A percentile compares a stretch with the other conserved stretches of the same genome.
Evolutionary conservation across 2,888 invertebrate genomes (phyloP).

Genomic region (Pteria penguin): DNA sequence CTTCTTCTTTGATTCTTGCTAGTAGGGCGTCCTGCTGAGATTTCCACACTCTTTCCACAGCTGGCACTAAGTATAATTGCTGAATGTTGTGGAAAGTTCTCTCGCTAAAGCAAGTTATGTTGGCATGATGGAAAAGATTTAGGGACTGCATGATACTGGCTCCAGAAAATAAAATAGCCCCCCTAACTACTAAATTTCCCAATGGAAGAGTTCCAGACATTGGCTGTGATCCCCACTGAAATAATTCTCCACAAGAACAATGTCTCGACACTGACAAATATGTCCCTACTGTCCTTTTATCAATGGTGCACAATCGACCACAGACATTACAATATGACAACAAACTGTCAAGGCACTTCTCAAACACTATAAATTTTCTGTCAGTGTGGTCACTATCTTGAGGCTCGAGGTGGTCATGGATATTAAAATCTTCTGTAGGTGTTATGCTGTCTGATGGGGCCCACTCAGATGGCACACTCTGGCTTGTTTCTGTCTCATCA

Average conservation of each 20-base stretch:
- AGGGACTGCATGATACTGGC: neutral
- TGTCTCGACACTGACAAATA: too few species aligned
- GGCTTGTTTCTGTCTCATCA: too few species aligned
- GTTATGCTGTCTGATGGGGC: too few species aligned
- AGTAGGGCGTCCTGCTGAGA: neutral
- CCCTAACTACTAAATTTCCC: neutral
- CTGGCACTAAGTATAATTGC: neutral
- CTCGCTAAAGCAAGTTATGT: neutral
- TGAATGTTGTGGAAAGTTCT: neutral
- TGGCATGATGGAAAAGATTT: neutral
- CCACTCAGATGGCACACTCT: too few species aligned
- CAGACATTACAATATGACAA: neutral
- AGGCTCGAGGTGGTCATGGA: too few species aligned
- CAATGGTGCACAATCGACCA: neutral
- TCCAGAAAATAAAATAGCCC: neutral
- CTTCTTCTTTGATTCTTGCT: neutral
- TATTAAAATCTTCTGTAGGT: too few species aligned
- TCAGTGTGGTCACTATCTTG: too few species aligned
- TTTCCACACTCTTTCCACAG: neutral
- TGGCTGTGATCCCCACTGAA: conserved; percentile 12
- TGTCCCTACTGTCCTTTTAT: too few species aligned
- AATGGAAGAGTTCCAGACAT: neutral
- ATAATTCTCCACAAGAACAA: too few species aligned
- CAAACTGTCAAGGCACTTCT: neutral
- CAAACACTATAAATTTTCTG: neutral